These are phyloP conservation scores for Eubasilissa regina DNA, from an alignment of 1,140 invertebrate genomes.

Conservation along the genomic window DNA sequence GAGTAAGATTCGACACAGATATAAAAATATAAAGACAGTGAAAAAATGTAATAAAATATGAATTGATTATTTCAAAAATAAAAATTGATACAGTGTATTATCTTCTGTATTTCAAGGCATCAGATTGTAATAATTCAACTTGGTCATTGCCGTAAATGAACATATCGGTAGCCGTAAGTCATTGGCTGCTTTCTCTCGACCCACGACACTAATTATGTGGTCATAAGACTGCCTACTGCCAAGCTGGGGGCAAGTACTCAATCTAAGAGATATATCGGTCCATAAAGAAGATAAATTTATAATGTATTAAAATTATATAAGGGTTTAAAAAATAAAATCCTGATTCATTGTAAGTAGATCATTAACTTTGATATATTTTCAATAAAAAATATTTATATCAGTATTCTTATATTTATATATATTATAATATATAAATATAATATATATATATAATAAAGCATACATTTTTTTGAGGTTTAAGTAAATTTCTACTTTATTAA, in stretches of 20 bases:
- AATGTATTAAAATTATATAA: not conserved
- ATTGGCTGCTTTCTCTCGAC: conserved; percentile 11
- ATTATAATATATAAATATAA: no score
- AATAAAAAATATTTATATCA: no score
- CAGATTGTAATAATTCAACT: conserved; percentile 22
- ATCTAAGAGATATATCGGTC: not conserved
- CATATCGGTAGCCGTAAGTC: conserved; percentile 16
- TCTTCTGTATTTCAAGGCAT: not conserved
- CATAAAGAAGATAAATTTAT: no score
- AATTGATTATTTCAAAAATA: no score
- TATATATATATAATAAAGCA: no score
- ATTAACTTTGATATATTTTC: not conserved
- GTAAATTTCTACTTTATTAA: no score
- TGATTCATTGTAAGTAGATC: not conserved
- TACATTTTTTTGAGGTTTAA: no score
- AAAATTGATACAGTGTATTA: not conserved
- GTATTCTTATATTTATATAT: no score
- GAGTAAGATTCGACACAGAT: no score
- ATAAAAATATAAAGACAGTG: no score
- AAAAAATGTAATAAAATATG: no score
- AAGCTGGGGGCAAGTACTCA: no score
- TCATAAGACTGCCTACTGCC: not conserved
- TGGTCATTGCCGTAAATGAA: conserved; percentile 30
- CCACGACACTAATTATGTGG: conserved; percentile 23
- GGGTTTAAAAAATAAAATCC: not conserved